phyloP scores from a whole-genome alignment of 2,113 vertebrate species.

The Microcebus griseorufus region DNA sequence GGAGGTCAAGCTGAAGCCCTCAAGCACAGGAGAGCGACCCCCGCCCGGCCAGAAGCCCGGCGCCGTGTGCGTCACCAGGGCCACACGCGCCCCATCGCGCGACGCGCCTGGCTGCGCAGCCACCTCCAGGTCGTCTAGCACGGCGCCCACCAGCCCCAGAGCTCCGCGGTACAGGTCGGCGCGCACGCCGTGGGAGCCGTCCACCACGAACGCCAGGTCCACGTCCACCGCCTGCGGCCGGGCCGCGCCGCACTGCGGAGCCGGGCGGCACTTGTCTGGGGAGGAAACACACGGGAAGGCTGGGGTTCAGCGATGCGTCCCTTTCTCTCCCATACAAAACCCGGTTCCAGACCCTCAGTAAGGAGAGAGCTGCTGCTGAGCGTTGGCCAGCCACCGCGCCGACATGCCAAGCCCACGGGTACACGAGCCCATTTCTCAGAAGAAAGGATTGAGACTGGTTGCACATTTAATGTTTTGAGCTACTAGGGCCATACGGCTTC shows the following conservation, averaged over 20 bases:
- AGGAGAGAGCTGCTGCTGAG: not conserved
- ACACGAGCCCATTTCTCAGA: not conserved
- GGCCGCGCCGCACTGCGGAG: slow-evolving; percentile 73
- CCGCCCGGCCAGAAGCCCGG: slow-evolving; percentile 70
- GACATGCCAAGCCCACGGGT: fast-evolving
- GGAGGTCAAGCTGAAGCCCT: slow-evolving; percentile 86
- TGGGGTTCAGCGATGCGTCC: not conserved
- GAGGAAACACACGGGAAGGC: slow-evolving; percentile 3
- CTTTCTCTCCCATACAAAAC: not conserved
- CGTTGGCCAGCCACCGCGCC: no score
- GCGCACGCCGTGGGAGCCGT: slow-evolving; percentile 86
- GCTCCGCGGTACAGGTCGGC: slow-evolving; percentile 82
- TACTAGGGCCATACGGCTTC: not conserved
- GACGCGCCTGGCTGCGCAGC: slow-evolving; percentile 75
- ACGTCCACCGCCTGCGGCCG: slow-evolving; percentile 80
- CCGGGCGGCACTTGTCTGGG: slow-evolving; percentile 88
- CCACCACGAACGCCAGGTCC: slow-evolving; percentile 89
- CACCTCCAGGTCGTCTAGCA: slow-evolving; percentile 87
- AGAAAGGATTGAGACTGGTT: not conserved
- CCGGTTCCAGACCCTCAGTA: not conserved
- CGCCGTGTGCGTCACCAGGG: slow-evolving; percentile 86
- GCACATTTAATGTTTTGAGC: not conserved
- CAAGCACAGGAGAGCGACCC: slow-evolving; percentile 66
- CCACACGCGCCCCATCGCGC: slow-evolving; percentile 80
- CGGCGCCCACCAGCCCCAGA: slow-evolving; percentile 86